phyloP scores from a whole-genome alignment of 2,888 invertebrate genomes.

The Neuroscelio doddi region DNA sequence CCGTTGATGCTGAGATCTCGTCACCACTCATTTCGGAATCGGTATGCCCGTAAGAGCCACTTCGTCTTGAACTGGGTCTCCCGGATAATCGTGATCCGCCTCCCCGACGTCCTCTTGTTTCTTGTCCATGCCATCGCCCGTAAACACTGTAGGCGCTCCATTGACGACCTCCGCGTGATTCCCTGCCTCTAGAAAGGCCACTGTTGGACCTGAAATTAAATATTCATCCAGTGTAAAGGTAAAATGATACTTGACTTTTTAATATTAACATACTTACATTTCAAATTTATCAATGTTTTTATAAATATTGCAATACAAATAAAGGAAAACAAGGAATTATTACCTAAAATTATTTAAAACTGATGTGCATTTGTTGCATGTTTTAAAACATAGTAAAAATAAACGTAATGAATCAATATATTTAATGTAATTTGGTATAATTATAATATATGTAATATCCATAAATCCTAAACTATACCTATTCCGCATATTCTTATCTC shows the following conservation, averaged over 20 bases:
- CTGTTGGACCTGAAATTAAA: conserved; percentile 68
- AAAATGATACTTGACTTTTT: no score
- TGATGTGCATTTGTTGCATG: no score
- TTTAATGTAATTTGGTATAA: no score
- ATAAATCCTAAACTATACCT: no score
- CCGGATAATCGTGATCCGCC: conserved; percentile 66
- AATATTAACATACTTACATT: no score
- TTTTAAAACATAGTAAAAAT: no score
- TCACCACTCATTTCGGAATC: conserved; percentile 86
- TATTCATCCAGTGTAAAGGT: no score
- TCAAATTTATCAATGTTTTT: no score
- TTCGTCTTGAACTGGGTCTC: conserved; percentile 67
- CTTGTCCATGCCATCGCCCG: conserved; percentile 72
- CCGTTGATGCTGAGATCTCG: conserved; percentile 76
- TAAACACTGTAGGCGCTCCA: conserved; percentile 70
- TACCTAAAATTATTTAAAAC: no score
- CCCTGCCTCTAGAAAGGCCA: conserved; percentile 71
- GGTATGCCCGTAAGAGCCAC: conserved; percentile 75
- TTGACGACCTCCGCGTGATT: conserved; percentile 71
- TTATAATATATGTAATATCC: no score
- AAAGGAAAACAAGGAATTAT: no score
- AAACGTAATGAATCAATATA: neutral
- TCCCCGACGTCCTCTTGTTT: conserved; percentile 70
- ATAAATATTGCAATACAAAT: no score
- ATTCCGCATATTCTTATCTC: conserved; percentile 65